Evolutionary conservation across 2,113 vertebrate genomes (phyloP).

Genomic region (Cnemophilus loriae): DNA sequence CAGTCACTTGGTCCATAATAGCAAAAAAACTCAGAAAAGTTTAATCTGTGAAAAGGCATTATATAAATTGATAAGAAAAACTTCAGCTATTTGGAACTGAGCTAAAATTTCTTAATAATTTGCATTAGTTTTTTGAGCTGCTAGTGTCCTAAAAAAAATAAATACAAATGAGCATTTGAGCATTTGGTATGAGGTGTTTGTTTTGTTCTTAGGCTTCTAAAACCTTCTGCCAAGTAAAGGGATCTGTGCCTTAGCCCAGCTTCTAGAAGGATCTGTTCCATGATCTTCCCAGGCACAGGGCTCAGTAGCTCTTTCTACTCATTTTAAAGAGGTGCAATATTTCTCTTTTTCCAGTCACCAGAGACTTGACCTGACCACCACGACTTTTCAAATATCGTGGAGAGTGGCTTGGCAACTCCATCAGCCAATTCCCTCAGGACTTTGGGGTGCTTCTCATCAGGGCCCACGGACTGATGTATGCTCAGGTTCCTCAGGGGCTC

Average conservation of each 20-base stretch:
- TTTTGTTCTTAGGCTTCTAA: not conserved
- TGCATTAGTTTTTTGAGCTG: not conserved
- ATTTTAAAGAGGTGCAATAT: not conserved
- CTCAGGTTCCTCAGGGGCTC: not conserved
- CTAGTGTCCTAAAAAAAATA: not conserved
- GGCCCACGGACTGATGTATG: rapidly evolving
- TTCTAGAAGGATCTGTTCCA: not conserved
- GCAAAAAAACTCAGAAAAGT: not conserved
- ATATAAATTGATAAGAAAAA: not conserved
- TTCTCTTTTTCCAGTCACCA: not conserved
- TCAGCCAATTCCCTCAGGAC: not conserved
- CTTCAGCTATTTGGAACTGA: not conserved
- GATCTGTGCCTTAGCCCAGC: not conserved
- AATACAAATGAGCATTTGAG: not conserved
- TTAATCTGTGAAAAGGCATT: not conserved
- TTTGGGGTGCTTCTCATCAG: no score
- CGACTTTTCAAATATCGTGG: rapidly evolving
- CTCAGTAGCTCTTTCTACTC: not conserved
- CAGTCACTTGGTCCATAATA: not conserved
- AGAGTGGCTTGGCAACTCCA: no score
- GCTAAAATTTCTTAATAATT: not conserved
- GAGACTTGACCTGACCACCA: not conserved
- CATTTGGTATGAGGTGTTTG: not conserved
- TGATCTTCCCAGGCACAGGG: no score
- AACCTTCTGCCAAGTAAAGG: not conserved